These are phyloP conservation scores for Pangasianodon hypophthalmus DNA, from an alignment of 2,113 vertebrate genomes.

Conservation along the genomic window DNA sequence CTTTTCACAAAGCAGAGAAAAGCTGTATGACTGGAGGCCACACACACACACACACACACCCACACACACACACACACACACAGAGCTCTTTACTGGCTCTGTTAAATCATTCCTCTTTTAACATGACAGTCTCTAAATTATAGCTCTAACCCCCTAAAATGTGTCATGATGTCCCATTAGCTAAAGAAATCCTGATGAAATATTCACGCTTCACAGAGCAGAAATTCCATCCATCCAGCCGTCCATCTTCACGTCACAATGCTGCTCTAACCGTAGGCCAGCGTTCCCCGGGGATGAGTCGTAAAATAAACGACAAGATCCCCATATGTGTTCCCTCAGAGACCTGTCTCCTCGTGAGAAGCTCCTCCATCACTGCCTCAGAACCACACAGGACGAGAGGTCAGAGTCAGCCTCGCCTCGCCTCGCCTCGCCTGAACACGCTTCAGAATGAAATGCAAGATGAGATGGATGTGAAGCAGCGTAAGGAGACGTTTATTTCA, in stretches of 20 bases:
- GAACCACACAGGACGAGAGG: neutral
- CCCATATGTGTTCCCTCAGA: slow-evolving; percentile 6
- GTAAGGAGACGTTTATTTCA: neutral
- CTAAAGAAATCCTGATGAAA: slow-evolving; percentile 45
- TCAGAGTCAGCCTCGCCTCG: neutral
- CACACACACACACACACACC: neutral
- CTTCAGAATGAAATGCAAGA: neutral
- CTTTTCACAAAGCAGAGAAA: neutral
- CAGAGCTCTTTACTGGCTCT: neutral
- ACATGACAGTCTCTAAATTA: slow-evolving; percentile 16
- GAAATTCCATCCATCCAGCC: neutral
- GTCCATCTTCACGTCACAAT: neutral
- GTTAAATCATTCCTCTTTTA: slow-evolving; percentile 22
- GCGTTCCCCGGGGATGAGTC: slow-evolving; percentile 4
- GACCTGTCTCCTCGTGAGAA: neutral
- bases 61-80: neutral
- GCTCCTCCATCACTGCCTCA: slow-evolving; percentile 11
- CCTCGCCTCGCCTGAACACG: neutral
- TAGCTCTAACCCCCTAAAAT: slow-evolving; percentile 5
- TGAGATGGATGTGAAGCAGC: neutral
- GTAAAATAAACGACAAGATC: slow-evolving; percentile 3
- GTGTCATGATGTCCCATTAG: slow-evolving; percentile 25
- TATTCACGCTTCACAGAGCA: slow-evolving; percentile 32
- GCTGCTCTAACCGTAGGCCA: neutral
- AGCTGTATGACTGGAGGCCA: neutral